Evolutionary conservation across 2,888 invertebrate species (phyloP).

Genomic region (Drosophila austrosaltans): DNA sequence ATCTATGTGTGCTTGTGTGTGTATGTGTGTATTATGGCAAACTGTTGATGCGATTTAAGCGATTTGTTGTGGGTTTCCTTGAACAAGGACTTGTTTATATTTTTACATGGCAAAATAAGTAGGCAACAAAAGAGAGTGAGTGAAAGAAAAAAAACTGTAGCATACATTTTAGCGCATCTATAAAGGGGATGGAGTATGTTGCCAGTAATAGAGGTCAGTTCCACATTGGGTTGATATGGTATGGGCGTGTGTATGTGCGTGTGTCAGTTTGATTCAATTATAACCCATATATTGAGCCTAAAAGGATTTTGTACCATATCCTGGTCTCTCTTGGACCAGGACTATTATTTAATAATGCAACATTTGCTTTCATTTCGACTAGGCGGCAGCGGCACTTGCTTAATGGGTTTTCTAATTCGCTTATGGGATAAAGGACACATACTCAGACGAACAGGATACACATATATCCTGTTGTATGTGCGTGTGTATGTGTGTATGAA

Average conservation of each 20-base stretch:
- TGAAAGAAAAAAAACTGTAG: constrained; percentile 46
- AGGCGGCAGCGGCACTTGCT: constrained; percentile 22
- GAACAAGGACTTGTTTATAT: constrained; percentile 49
- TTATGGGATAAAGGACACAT: constrained; percentile 42
- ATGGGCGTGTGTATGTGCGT: constrained; percentile 31
- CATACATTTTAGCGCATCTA: constrained; percentile 50
- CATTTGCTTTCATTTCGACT: constrained; percentile 46
- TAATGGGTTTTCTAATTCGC: constrained; percentile 70
- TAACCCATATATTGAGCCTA: constrained; percentile 59
- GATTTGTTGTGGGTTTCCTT: constrained; percentile 75
- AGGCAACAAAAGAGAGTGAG: constrained; percentile 33
- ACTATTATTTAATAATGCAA: constrained; percentile 66
- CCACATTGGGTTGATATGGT: background rate
- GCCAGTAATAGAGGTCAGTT: constrained; percentile 53
- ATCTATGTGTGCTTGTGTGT: constrained; percentile 37
- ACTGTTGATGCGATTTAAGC: constrained; percentile 80
- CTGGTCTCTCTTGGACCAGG: constrained; percentile 14
- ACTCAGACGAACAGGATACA: constrained; percentile 20
- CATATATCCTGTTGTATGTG: constrained; percentile 10
- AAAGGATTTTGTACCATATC: constrained; percentile 60
- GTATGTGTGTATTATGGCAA: constrained; percentile 57
- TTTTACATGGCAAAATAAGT: constrained; percentile 58
- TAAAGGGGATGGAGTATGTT: background rate
- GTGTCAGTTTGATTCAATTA: constrained; percentile 62
- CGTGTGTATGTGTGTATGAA: constrained; percentile 9